Evolutionary conservation across 30 jellyfish, hydroid and myxozoan species (phyloP), one percentile per base, ranked within the genome.

Genomic region (Aurelia aurita complex sp. Pacific): DNA sequence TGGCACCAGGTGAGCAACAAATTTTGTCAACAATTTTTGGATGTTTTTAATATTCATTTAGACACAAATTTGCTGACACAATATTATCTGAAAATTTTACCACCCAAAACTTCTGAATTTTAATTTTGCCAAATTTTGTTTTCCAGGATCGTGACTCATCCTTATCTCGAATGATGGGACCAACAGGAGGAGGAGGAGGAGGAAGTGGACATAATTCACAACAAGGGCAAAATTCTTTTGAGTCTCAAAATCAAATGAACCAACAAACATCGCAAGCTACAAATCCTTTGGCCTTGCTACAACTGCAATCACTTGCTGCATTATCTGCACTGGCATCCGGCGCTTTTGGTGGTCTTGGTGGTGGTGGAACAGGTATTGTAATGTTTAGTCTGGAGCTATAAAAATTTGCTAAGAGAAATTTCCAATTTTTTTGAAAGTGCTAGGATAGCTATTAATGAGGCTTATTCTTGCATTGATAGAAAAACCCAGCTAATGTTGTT

Each of bases 241-340:
- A n/a, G 4, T 6, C 70, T 61, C 70, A n/a, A 17, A 61, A 4
- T 61, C 70, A 61, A 61, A n/a, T 23, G 36, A 61, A 29, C 77
- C 59, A n/a, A 57, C 64, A 2, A 17, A 13, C 92, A 72, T 61
- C 81, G 73, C 74, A 78, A 32, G 94, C 78, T 51, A 82, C 94
- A 63, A 94, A 75, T 67, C 97, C 96, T 34, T 75, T 85, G 36
- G 91, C 94, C 11, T 61, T 85, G 62, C 11, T 94, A 52, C 99
- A 94, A 61, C 74, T 94, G 53, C 99, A 94, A 64, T 94, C 99
- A 11, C 71, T 94, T 67, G 97, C 97, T 34, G 91, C 97, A 1
- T 59, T 94, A 16, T 77, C 97, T 42, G 88, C 91, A 1, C 88
- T 94, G 53, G 92, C 96, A 40, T 88, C 91, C 52, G 98, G 98